These are phyloP conservation scores for Scartelaos histophorus DNA, from an alignment of 2,113 vertebrate species.

Conservation along the genomic window DNA sequence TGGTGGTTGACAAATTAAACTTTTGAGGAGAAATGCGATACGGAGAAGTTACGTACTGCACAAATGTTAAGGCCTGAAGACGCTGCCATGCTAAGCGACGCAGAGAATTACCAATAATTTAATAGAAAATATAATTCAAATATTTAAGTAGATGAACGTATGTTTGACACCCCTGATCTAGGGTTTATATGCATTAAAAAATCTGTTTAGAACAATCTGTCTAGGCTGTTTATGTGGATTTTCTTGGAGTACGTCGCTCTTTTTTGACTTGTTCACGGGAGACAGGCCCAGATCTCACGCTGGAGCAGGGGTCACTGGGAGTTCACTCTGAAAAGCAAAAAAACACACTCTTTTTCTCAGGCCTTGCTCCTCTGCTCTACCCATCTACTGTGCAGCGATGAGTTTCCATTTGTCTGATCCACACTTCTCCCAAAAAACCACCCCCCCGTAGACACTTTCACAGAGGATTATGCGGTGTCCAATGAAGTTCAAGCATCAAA, in stretches of 20 bases:
- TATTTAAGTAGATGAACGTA: too few relatives aligned
- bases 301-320: slow-evolving; percentile 20
- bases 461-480: not conserved
- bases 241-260: not conserved
- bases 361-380: not conserved
- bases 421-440: slow-evolving; percentile 8
- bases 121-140: too few relatives aligned
- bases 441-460: not conserved
- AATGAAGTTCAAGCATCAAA: not conserved
- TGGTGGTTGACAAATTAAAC: too few relatives aligned
- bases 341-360: slow-evolving; percentile 2
- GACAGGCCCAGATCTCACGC: slow-evolving; percentile 24
- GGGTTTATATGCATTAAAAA: too few relatives aligned
- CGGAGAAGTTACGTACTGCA: too few relatives aligned
- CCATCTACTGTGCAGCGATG: not conserved
- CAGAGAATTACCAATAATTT: too few relatives aligned
- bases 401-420: slow-evolving; percentile 16
- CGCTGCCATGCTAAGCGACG: too few relatives aligned
- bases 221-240: too few relatives aligned
- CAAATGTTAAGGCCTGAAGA: too few relatives aligned
- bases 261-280: slow-evolving; percentile 30
- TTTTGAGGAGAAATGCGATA: too few relatives aligned
- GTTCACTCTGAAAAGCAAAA: slow-evolving; percentile 35
- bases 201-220: too few relatives aligned
- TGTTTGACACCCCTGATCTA: too few relatives aligned